Conservation (phyloP, 2,113 vertebrate species). For the Perca flavescens region DNA sequence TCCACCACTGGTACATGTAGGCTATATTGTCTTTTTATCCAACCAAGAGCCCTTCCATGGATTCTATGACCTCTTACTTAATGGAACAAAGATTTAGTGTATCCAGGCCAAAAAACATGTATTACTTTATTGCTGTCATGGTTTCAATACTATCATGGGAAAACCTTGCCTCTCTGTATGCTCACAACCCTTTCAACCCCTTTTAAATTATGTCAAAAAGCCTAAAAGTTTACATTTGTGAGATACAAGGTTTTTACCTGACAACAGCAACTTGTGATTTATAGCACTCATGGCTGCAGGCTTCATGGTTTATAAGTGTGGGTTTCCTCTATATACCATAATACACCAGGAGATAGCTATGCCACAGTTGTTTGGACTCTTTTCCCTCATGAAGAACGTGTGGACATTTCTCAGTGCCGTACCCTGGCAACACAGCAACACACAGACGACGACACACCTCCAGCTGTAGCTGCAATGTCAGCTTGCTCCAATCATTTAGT, state of each 20-base stretch:
- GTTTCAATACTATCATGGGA: constrained; percentile 1
- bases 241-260: neutral
- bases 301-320: neutral
- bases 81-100: constrained; percentile 11
- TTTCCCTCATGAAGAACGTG: constrained; percentile 13
- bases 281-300: neutral
- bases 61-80: constrained; percentile 9
- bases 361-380: constrained; percentile 22
- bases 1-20: neutral
- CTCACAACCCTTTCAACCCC: neutral
- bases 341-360: neutral
- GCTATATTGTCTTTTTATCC: neutral
- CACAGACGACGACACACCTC: constrained; percentile 42
- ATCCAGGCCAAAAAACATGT: constrained; percentile 11
- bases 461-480: constrained; percentile 50
- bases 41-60: neutral
- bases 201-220: neutral
- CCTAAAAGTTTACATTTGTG: neutral
- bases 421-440: constrained; percentile 48
- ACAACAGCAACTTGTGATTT: neutral
- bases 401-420: constrained; percentile 37
- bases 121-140: constrained; percentile 18
- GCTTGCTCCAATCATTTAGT: constrained; percentile 60
- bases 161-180: neutral
- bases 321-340: constrained; percentile 15